Evolutionary conservation across 2,113 vertebrate genomes (phyloP).

Genomic region (Corythaixoides concolor): DNA sequence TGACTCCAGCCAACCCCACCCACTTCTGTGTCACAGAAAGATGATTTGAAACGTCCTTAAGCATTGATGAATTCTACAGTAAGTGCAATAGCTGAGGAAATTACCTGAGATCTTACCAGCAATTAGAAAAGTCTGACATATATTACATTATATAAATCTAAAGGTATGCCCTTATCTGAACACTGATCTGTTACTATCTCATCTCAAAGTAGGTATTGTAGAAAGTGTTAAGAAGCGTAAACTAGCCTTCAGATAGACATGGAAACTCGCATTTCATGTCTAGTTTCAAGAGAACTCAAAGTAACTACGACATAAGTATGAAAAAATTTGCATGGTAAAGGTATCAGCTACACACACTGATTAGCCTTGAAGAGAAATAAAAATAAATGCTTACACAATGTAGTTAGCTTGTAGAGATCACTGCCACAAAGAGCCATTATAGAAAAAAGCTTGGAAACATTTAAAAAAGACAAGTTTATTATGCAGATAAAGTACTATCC

Average conservation of each 20-base stretch:
- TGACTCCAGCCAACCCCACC: neutral
- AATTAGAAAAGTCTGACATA: neutral
- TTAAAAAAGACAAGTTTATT: neutral
- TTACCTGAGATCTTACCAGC: neutral
- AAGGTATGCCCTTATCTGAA: neutral
- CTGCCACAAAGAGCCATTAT: neutral
- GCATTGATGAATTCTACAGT: neutral
- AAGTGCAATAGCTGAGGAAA: neutral
- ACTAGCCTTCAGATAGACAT: neutral
- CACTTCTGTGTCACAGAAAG: neutral
- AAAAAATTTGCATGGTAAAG: neutral
- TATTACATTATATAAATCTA: neutral
- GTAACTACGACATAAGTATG: neutral
- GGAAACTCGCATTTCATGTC: neutral
- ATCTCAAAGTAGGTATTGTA: neutral
- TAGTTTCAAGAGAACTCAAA: neutral
- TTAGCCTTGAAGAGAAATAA: neutral
- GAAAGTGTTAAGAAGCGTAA: neutral
- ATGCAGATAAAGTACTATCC: neutral
- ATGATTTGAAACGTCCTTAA: neutral
- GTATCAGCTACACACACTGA: neutral
- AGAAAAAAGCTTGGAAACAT: neutral
- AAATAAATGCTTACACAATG: neutral
- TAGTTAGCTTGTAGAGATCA: neutral
- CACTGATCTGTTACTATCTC: neutral